phyloP scores from a whole-genome alignment of 2,888 invertebrate genomes.

The Phragmatobia fuliginosa region DNA sequence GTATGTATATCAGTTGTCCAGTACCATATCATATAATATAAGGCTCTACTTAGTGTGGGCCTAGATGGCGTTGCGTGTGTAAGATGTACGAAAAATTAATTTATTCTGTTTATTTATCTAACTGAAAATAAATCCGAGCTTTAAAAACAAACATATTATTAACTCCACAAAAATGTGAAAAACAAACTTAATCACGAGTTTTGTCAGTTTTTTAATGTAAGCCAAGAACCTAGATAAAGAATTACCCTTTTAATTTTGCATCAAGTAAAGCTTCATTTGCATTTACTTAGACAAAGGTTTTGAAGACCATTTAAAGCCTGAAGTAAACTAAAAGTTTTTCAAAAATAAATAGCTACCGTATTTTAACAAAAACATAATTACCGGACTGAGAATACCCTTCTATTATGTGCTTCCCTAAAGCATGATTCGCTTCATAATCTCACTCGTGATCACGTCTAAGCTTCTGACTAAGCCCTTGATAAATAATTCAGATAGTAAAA shows the following conservation, averaged over 20 bases:
- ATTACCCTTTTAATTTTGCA: constrained; percentile 3
- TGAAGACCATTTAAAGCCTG: background rate
- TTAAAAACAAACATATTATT: background rate
- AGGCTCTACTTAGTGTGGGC: no score
- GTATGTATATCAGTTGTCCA: no score
- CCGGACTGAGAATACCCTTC: constrained; percentile 14
- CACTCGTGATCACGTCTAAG: constrained; percentile 40
- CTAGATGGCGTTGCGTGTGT: no score
- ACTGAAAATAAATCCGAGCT: background rate
- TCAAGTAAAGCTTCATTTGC: constrained; percentile 10
- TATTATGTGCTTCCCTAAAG: constrained; percentile 31
- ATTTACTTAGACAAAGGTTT: constrained; percentile 2
- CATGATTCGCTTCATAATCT: constrained; percentile 40
- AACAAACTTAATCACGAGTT: background rate
- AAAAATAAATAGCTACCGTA: constrained; percentile 2
- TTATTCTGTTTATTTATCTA: background rate
- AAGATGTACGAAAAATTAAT: no score
- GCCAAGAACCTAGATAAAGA: background rate
- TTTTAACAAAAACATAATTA: constrained; percentile 8
- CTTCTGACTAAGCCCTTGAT: constrained; percentile 42
- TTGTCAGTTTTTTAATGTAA: background rate
- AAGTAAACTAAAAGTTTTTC: constrained; percentile 6
- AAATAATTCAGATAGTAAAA: constrained; percentile 64
- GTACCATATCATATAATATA: no score
- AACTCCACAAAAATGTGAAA: background rate